A percentile compares a stretch with the other conserved stretches of the same genome.
phyloP scores from a whole-genome alignment of 2,888 invertebrate genomes.

The Dynastes grantii region DNA sequence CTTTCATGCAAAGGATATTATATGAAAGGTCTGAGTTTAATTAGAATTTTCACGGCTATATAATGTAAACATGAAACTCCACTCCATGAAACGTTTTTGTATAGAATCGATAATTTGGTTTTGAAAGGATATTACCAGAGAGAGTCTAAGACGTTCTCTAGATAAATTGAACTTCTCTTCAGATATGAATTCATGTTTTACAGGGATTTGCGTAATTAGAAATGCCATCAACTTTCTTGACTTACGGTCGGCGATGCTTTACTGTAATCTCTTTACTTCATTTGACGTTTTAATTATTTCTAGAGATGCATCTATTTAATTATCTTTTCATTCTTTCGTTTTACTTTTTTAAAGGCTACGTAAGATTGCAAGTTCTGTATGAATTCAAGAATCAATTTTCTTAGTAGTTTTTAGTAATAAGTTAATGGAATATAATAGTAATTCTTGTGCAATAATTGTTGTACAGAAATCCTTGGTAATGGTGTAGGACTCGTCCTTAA shows the following conservation, averaged over 20 bases:
- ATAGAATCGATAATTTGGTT: constrained; percentile 36
- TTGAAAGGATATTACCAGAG: constrained; percentile 31
- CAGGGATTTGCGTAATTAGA: constrained; percentile 39
- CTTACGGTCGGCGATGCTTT: constrained; percentile 28
- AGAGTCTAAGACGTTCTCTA: constrained; percentile 23
- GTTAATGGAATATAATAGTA: too few relatives aligned
- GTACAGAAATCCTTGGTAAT: too few relatives aligned
- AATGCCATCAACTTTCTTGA: constrained; percentile 26
- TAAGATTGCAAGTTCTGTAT: not conserved
- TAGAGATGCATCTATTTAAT: constrained; percentile 30
- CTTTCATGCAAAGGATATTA: not conserved
- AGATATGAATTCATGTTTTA: constrained; percentile 39
- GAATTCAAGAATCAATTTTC: not conserved
- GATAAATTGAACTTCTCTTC: constrained; percentile 16
- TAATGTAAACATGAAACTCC: constrained; percentile 29
- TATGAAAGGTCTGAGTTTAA: constrained; percentile 23
- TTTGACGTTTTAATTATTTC: constrained; percentile 41
- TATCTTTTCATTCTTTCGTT: constrained; percentile 10
- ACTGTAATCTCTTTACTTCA: constrained; percentile 29
- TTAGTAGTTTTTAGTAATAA: not conserved
- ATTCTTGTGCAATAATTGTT: too few relatives aligned
- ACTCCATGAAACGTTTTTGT: constrained; percentile 2
- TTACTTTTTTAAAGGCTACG: not conserved
- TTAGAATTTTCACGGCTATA: constrained; percentile 17
- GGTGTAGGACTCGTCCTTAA: too few relatives aligned